Evolutionary conservation across 30 jellyfish, hydroid and myxozoan genomes (phyloP).

Genomic region (Catostylus mosaicus): DNA sequence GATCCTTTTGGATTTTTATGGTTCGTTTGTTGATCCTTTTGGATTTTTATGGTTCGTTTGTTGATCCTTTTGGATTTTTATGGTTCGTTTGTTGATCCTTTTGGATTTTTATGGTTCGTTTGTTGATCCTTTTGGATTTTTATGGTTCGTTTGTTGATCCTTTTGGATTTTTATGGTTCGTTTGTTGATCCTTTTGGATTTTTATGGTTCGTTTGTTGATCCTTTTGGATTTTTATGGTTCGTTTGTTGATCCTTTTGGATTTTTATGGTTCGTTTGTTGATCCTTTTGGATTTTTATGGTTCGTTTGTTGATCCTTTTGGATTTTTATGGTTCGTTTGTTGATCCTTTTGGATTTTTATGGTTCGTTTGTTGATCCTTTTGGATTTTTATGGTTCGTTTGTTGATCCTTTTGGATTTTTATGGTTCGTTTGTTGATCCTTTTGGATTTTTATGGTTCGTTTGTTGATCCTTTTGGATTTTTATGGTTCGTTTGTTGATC

Average conservation of each 20-base stretch:
- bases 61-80: conserved; percentile 39
- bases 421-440: no score
- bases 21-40: conserved; percentile 43
- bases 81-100: conserved; percentile 50
- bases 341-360: no score
- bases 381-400: conserved; percentile 38
- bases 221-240: no score
- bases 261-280: conserved; percentile 43
- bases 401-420: no score
- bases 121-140: conserved; percentile 37
- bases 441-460: conserved; percentile 37
- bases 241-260: conserved; percentile 45
- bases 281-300: no score
- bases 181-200: conserved; percentile 44
- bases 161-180: no score
- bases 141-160: conserved; percentile 50
- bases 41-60: no score
- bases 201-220: conserved; percentile 44
- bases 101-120: no score
- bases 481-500: no score
- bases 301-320: conserved; percentile 47
- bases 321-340: conserved; percentile 45
- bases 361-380: no score
- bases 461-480: no score
- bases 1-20: conserved; percentile 26